Evolutionary conservation across 1,140 invertebrate species (phyloP).

Genomic region (Leptestheria dahalacensis): DNA sequence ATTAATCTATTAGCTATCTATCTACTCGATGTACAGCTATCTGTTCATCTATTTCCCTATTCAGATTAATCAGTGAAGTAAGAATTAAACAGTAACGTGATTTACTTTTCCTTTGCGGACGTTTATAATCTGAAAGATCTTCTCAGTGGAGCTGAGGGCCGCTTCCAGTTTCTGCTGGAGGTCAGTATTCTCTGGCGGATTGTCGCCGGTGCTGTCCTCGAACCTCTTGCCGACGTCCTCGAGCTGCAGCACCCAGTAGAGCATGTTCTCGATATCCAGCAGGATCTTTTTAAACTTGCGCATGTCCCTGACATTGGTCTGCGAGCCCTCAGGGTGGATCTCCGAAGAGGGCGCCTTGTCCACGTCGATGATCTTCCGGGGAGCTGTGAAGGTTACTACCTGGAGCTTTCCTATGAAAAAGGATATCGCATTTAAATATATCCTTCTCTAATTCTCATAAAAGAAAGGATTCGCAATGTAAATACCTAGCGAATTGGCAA

Average conservation of each 20-base stretch:
- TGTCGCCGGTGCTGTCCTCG: not conserved
- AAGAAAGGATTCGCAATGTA: too few species aligned
- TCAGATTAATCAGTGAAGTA: too few species aligned
- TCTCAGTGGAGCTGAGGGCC: not conserved
- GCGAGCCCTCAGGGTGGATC: conserved; percentile 24
- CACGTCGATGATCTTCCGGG: conserved; percentile 82
- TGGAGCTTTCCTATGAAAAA: too few species aligned
- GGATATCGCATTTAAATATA: too few species aligned
- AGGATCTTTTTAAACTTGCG: conserved; percentile 57
- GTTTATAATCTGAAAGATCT: not conserved
- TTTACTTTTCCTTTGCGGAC: conserved; percentile 7
- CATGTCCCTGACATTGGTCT: conserved; percentile 33
- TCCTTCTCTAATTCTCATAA: too few species aligned
- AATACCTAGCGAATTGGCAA: conserved; percentile 86
- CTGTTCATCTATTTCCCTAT: too few species aligned
- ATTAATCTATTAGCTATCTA: too few species aligned
- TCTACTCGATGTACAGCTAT: too few species aligned
- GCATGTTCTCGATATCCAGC: conserved; percentile 63
- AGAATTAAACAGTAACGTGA: too few species aligned
- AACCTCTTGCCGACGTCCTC: conserved; percentile 48
- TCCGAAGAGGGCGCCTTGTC: conserved; percentile 47
- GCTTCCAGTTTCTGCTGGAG: not conserved
- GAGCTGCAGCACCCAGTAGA: conserved; percentile 46
- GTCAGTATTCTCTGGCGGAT: not conserved
- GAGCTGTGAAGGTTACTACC: conserved; percentile 77